Base-by-base conservation (phyloP, 2,888 invertebrate species). In the Caenorhabditis macrosperma region DNA sequence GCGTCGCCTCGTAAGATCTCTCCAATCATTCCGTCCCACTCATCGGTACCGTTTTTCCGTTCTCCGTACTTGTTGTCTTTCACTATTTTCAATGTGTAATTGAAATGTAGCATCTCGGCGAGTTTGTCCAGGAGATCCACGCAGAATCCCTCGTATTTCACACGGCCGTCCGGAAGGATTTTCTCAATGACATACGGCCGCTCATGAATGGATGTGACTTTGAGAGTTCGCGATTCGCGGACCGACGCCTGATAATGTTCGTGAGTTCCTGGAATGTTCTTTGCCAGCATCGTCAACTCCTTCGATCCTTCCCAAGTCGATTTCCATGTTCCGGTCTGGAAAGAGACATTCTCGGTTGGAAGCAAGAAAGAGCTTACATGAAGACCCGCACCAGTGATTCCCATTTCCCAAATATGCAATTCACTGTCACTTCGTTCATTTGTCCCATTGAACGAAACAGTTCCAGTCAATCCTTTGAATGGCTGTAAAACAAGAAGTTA, bases 71-170 rank as follows among this genome's bases (percentile, higher is more conserved):
- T 88, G 35, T 86, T 88, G 66, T 91, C 91, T 6, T 85, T 83
- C 22, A 91, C 90, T 50, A 90, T 83, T 41, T 86, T 84, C 30
- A 92, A 88, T 35, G 84, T 86, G 57, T 87, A 89, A 44, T 87
- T 86, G 67, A 89, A 89, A 46, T 85, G 79, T 9, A 89, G 72
- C 64, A 81, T 82, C 22, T 82, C 78, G 0, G 88, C 84, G 0
- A 89, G 76, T 54, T 84, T 82, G 60, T 93, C 93, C 85, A 94
- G 93, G 50, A 94, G 92, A 90, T 95, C 94, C 79, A 94, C 93
- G 91, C 94, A 94, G 91, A 94, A 95, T 61, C 94, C 77, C 22
- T 77, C 77, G 59, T 94, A 94, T 69, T 94, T 92, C 82, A 93
- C 93, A 90, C 94, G 94, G 50, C 90, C 90, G 72, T 88, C 82